phyloP scores from a whole-genome alignment of 2,113 vertebrate species.

The Coptodon bakossiorum region DNA sequence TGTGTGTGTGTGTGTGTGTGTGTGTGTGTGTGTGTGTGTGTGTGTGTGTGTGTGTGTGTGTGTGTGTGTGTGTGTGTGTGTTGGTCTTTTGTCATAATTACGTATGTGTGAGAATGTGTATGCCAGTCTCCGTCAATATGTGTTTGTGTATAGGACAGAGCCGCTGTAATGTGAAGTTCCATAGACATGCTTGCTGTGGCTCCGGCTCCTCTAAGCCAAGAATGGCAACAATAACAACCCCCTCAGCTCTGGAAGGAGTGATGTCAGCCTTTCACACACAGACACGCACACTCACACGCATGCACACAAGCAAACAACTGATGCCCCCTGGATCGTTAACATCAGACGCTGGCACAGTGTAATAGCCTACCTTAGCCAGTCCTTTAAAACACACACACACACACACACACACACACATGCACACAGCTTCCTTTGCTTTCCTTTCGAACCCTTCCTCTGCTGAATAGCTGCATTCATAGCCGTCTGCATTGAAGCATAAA shows the following conservation, averaged over 20 bases:
- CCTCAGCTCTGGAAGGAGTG: constrained; percentile 56
- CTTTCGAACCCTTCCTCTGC: constrained; percentile 6
- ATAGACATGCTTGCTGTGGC: neutral
- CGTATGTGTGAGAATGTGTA: neutral
- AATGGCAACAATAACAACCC: constrained; percentile 51
- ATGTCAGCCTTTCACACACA: constrained; percentile 42
- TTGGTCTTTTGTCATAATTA: neutral
- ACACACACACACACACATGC: neutral
- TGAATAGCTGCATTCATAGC: constrained; percentile 62
- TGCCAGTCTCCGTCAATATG: neutral
- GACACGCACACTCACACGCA: neutral
- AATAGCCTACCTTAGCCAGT: neutral
- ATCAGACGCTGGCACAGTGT: constrained; percentile 35
- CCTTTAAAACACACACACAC: neutral
- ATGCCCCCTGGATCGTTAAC: constrained; percentile 27
- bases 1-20: neutral
- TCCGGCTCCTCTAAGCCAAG: neutral
- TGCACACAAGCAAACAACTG: constrained; percentile 7
- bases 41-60: neutral
- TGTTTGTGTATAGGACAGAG: constrained; percentile 17
- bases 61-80: neutral
- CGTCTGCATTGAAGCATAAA: constrained; percentile 39
- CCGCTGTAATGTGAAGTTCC: constrained; percentile 23
- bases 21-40: neutral
- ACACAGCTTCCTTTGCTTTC: constrained; percentile 25